Evolutionary conservation across 2,113 vertebrate genomes (phyloP).

Genomic region (Hydropotes inermis): DNA sequence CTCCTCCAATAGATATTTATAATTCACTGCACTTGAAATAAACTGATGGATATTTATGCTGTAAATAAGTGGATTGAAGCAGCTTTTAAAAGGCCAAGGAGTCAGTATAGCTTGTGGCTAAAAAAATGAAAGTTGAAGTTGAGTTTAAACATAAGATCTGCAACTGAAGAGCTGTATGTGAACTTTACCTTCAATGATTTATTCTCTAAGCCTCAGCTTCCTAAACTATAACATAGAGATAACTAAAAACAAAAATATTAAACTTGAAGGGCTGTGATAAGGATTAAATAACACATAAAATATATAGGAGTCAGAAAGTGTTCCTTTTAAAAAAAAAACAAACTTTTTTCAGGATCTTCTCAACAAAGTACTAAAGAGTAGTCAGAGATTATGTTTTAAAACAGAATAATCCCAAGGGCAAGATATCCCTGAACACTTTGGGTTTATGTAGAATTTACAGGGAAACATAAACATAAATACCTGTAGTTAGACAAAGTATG

Average conservation of each 20-base stretch:
- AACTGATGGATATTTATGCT: not conserved
- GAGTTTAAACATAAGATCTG: not conserved
- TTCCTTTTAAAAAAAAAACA: not conserved
- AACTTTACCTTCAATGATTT: not conserved
- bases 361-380: not conserved
- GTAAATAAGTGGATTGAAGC: not conserved
- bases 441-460: not conserved
- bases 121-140: not conserved
- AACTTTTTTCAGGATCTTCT: not conserved
- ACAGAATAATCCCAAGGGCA: not conserved
- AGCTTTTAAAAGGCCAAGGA: not conserved
- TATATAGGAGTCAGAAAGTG: not conserved
- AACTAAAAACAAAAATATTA: not conserved
- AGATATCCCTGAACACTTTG: not conserved
- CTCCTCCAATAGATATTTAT: not conserved
- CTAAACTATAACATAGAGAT: not conserved
- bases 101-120: not conserved
- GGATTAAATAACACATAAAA: not conserved
- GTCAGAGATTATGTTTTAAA: not conserved
- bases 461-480: not conserved
- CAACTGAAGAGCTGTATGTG: not conserved
- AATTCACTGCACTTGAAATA: not conserved
- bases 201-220: not conserved
- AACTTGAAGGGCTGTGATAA: not conserved
- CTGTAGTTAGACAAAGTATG: constrained; percentile 60